Evolutionary conservation across 2,888 invertebrate species (phyloP).

Genomic region (Oxycera nigricornis): DNA sequence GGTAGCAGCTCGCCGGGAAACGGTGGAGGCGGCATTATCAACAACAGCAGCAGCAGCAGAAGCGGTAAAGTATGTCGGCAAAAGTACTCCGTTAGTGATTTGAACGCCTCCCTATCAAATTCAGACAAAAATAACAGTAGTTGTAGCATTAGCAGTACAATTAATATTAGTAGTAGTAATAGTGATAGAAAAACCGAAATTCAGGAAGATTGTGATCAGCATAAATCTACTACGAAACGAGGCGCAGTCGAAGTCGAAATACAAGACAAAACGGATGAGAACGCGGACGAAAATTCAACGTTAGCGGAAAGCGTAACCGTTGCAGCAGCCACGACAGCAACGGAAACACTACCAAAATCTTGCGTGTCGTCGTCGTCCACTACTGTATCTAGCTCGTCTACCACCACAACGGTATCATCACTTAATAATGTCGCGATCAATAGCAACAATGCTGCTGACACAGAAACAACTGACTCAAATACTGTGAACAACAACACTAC

Average conservation of each 20-base stretch:
- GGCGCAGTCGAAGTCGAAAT: neutral
- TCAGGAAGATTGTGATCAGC: slow-evolving; percentile 26
- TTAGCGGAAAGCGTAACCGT: neutral
- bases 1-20: neutral
- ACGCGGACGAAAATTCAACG: neutral
- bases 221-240: neutral
- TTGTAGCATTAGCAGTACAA: slow-evolving; percentile 32
- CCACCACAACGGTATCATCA: neutral
- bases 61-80: neutral
- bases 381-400: neutral
- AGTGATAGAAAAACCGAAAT: neutral
- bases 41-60: neutral
- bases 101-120: slow-evolving; percentile 5
- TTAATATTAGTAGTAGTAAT: slow-evolving; percentile 15
- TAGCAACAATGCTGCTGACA: neutral
- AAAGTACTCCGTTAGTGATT: neutral
- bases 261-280: neutral
- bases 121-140: slow-evolving; percentile 16
- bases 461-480: neutral
- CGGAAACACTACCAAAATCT: neutral
- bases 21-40: neutral
- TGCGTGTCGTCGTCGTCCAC: neutral
- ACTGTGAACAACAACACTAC: neutral
- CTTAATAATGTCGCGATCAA: too few relatives aligned
- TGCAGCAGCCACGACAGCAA: neutral